A percentile compares a stretch with the other conserved stretches of the same genome.
phyloP scores from a whole-genome alignment of 2,888 invertebrate species.

The Agonopterix subpropinquella region DNA sequence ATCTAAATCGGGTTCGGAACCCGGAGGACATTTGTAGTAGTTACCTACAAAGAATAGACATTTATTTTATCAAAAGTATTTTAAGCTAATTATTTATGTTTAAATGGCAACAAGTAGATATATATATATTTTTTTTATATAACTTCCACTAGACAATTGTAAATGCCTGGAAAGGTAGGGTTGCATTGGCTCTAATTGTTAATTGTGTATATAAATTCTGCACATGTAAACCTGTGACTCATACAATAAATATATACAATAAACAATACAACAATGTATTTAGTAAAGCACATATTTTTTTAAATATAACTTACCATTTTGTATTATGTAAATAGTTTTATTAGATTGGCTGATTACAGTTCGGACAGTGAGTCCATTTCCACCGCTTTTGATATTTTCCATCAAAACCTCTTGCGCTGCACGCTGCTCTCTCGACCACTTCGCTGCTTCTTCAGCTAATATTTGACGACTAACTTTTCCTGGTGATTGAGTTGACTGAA shows the following conservation, averaged over 20 bases:
- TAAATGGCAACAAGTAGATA: too few species aligned
- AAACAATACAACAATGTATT: too few species aligned
- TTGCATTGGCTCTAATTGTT: too few species aligned
- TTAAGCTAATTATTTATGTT: too few species aligned
- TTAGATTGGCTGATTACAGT: constrained; percentile 45
- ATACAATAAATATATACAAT: too few species aligned
- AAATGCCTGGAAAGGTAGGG: too few species aligned
- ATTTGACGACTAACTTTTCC: constrained; percentile 66
- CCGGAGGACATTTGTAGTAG: constrained; percentile 56
- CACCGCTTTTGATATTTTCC: constrained; percentile 68
- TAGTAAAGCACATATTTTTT: not conserved
- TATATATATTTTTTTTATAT: too few species aligned
- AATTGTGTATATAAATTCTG: too few species aligned
- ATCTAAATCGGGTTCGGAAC: constrained; percentile 59
- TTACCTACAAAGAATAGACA: constrained; percentile 35
- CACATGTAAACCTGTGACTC: too few species aligned
- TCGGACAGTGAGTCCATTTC: constrained; percentile 61
- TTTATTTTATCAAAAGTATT: not conserved
- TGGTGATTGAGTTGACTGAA: constrained; percentile 56
- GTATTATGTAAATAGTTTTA: constrained; percentile 58
- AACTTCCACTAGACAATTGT: too few species aligned
- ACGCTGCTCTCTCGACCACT: constrained; percentile 66
- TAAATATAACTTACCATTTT: constrained; percentile 44
- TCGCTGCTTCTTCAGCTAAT: constrained; percentile 64
- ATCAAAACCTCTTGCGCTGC: constrained; percentile 64